Base-by-base conservation (phyloP, 1,140 invertebrate genomes). In the Zelostemma sp. region DNA sequence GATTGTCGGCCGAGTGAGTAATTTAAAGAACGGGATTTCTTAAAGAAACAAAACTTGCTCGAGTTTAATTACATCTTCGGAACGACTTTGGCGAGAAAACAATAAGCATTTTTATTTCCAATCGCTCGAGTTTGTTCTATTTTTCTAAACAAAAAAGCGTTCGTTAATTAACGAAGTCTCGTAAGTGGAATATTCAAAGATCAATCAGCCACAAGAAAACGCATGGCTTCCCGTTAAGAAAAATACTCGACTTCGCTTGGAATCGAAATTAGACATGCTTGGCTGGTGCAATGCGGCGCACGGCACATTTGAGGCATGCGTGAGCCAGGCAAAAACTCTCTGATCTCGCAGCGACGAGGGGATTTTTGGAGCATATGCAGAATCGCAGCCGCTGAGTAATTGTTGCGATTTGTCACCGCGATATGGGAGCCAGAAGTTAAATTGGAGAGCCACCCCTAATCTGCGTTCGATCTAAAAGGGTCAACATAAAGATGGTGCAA, bases 351-450 rank as follows among this genome's bases (percentile, higher is more conserved):
- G 62, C 68, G 62, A 68, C 51, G 55, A 16, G 38, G 69, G 65
- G 74, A 71, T 70, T 75, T 68, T 66, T 8, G 64, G 72, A 73
- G 68, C 79, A 79, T 79, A 78, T 78, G 77, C 69, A 63, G 68
- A 65, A 62, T 62, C 45, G 31, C 43, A 41, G 28, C 51, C 33
- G 61, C 68, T 66, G 76, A 78, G 53, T 80, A 80, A 80, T 79
- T 78, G 77, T 79, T 73, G 59, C 70, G 76, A 80, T 79, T 78
- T 74, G 74, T 79, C 77, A 77, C 70, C 79, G 76, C 72, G 78
- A 80, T 78, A 77, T 70, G 73, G 6, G 58, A 70, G 60, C 38
- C 45, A 64, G 62, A 65, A 68, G 66, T 60, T 58, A 64, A 68
- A 73, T 73, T 67, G 72, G 73, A 76, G 67, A 68, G 66, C 60